Evolutionary conservation across 2,113 vertebrate species (phyloP).

Genomic region (Myotis yumanensis): DNA sequence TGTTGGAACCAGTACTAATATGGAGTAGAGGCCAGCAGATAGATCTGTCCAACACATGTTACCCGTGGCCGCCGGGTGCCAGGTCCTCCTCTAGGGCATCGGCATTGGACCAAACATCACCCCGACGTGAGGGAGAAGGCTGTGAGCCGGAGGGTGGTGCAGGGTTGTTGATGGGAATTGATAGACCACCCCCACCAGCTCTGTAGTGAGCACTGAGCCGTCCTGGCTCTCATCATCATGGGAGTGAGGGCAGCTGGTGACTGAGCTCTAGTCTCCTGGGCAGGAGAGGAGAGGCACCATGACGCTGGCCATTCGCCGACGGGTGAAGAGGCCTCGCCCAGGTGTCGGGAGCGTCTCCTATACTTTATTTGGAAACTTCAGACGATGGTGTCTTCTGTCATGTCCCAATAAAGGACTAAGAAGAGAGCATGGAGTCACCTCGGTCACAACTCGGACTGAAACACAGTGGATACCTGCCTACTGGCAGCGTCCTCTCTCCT

Average conservation of each 20-base stretch:
- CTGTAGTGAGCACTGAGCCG: fast-evolving
- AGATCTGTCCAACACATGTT: fast-evolving
- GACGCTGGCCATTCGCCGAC: fast-evolving
- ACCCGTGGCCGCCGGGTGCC: background rate
- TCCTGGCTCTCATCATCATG: fast-evolving
- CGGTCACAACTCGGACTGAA: too few relatives aligned
- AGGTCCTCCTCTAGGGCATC: too few relatives aligned
- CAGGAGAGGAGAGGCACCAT: too few relatives aligned
- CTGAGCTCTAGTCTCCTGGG: too few relatives aligned
- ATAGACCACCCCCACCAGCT: background rate
- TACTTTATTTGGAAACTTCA: background rate
- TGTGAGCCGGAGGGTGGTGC: background rate
- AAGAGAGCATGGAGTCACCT: too few relatives aligned
- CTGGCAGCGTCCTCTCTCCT: too few relatives aligned
- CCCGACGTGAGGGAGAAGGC: background rate
- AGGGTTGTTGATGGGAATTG: too few relatives aligned
- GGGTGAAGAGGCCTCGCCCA: fast-evolving
- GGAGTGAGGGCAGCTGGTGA: fast-evolving
- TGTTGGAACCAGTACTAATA: fast-evolving
- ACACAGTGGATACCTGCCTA: too few relatives aligned
- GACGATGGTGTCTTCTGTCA: too few relatives aligned
- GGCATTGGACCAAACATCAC: too few relatives aligned
- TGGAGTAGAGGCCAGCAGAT: background rate
- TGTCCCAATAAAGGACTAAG: background rate
- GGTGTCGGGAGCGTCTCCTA: background rate